Base-by-base conservation (phyloP, 2,888 invertebrate genomes). In the Patella depressa region DNA sequence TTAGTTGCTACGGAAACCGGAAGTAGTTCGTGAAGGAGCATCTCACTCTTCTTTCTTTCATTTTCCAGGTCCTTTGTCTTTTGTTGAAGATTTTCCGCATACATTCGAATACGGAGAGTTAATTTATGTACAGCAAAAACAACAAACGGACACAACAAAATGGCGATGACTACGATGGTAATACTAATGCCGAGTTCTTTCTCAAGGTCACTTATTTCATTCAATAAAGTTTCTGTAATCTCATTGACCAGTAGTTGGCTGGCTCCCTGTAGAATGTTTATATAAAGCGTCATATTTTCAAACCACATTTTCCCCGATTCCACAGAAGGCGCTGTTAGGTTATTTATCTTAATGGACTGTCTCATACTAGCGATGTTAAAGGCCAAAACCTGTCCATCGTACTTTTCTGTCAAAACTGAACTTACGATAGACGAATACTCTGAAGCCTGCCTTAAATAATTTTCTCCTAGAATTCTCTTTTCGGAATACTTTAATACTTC, bases 21-120 rank as follows among this genome's bases (percentile, higher is more conserved):
- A 59, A 86, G 79, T 53, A 86, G 77, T 74, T 85, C 82, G 77
- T 80, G 81, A 29, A 86, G 73, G 4, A 86, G 75, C n/a, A 74
- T 79, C 73, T 86, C 83, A 70, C 81, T 85, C 24, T 85, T 76
- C 59, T 82, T 80, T 12, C 85, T 80, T 69, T 85, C 85, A 12
- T 79, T 69, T 29, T 81, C 82, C 19, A 85, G 75, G 24, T 79
- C 82, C 45, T 75, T 74, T 2, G 85, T 85, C 54, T 84, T 79
- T 69, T 83, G 80, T 72, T 81, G 78, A 1, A 81, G 77, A 14
- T 19, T 78, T 14, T 29, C 53, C n/a, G 79, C 79, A 54, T 78
- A 79, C 15, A 74, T 65, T 71, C 78, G 79, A 19, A 78, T 78
- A n/a, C 75, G 65, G n/a, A 75, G 24, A 24, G 75, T 78, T 34